A percentile compares a stretch with the other conserved stretches of the same genome.
These are phyloP conservation scores for Conus betulinus DNA, from an alignment of 1,140 invertebrate genomes.

Conservation along the genomic window DNA sequence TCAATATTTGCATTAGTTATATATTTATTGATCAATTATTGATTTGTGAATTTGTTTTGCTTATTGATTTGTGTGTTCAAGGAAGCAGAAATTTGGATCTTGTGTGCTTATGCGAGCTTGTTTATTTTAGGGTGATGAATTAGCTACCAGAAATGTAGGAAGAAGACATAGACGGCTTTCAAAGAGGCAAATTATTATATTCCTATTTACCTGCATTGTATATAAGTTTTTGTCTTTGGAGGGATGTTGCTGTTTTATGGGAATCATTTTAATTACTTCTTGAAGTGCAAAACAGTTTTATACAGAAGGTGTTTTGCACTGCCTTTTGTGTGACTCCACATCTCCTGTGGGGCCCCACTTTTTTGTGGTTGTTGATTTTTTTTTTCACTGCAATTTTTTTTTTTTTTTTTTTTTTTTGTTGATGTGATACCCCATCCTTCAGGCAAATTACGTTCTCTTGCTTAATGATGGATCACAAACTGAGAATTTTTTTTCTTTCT, in stretches of 20 bases:
- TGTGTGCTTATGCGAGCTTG: no score
- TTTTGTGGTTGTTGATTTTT: neutral
- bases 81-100: no score
- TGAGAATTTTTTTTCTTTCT: neutral
- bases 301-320: neutral
- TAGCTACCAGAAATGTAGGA: no score
- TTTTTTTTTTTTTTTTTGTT: neutral
- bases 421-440: neutral
- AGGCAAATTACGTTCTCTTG: neutral
- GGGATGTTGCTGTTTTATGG: neutral
- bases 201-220: no score
- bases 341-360: neutral
- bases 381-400: neutral
- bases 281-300: neutral
- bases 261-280: neutral
- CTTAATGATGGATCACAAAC: neutral
- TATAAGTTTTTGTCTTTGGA: neutral
- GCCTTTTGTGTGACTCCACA: neutral
- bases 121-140: no score
- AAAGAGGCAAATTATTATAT: no score
- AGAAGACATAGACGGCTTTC: no score
- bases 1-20: no score
- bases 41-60: no score
- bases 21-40: no score
- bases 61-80: no score